These are phyloP conservation scores for Bradypus variegatus DNA, from an alignment of 2,797 vertebrate genomes.

Conservation along the genomic window DNA sequence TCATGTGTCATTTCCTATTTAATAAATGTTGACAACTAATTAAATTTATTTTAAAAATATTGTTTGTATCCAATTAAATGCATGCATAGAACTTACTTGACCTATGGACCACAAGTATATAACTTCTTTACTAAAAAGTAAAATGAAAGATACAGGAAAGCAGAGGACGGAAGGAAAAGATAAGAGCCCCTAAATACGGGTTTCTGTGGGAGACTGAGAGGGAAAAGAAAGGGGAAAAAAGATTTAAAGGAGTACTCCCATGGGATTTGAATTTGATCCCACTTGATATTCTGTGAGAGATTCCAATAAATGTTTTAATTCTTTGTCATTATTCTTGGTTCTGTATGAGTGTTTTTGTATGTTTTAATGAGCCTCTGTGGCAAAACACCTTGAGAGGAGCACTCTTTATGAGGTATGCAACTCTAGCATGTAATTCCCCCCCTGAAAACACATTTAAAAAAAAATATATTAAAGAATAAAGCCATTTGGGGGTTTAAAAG, in stretches of 20 bases:
- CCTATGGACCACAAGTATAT: neutral
- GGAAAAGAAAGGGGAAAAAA: neutral
- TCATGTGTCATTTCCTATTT: slow-evolving; percentile 3
- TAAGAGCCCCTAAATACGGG: neutral
- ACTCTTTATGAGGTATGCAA: neutral
- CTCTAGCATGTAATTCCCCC: neutral
- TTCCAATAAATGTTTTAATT: neutral
- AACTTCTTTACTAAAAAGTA: neutral
- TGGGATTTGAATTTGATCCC: neutral
- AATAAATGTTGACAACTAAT: neutral
- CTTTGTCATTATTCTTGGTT: neutral
- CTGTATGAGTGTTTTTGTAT: neutral
- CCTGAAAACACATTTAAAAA: too few species aligned
- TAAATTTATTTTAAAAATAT: neutral
- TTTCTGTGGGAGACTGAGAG: neutral
- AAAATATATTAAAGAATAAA: neutral
- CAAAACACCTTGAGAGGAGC: neutral
- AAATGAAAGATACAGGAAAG: neutral
- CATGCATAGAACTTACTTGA: neutral
- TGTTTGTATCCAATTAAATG: neutral
- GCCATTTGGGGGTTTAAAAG: neutral
- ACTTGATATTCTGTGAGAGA: slow-evolving; percentile 17
- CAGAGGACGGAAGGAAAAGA: neutral
- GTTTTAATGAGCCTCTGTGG: neutral
- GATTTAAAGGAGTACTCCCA: neutral